These are phyloP conservation scores for Protosalanx chinensis DNA, from an alignment of 2,797 vertebrate genomes.

Conservation along the genomic window DNA sequence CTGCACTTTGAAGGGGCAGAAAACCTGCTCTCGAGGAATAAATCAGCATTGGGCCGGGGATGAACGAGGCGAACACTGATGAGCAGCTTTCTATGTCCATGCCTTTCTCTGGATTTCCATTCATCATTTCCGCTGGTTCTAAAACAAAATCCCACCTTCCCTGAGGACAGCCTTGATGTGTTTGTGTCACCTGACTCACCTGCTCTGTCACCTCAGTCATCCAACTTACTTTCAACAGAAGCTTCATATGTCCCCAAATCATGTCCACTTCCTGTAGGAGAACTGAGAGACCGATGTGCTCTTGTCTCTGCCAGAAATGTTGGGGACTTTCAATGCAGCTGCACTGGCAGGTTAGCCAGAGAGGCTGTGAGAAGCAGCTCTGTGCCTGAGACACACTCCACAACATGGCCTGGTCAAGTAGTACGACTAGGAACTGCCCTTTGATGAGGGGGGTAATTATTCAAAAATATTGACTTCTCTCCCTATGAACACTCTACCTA, in stretches of 20 bases:
- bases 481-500: constrained; percentile 53
- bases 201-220: constrained; percentile 29
- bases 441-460: constrained; percentile 50
- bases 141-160: constrained; percentile 34
- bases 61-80: constrained; percentile 9
- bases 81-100: constrained; percentile 14
- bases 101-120: constrained; percentile 25
- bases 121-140: constrained; percentile 24
- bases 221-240: constrained; percentile 9
- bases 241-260: no score
- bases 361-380: constrained; percentile 19
- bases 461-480: constrained; percentile 60
- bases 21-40: constrained; percentile 50
- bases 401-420: constrained; percentile 6
- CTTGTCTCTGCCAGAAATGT: not conserved
- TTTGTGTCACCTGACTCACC: constrained; percentile 23
- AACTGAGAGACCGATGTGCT: no score
- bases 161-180: constrained; percentile 18
- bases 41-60: constrained; percentile 24
- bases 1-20: constrained; percentile 40
- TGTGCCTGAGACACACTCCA: constrained; percentile 19
- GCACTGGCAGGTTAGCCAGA: constrained; percentile 14
- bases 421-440: constrained; percentile 16
- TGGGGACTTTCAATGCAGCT: not conserved
- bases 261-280: no score